Evolutionary conservation across 2,888 invertebrate genomes (phyloP).

Genomic region (Ectemnius lituratus): DNA sequence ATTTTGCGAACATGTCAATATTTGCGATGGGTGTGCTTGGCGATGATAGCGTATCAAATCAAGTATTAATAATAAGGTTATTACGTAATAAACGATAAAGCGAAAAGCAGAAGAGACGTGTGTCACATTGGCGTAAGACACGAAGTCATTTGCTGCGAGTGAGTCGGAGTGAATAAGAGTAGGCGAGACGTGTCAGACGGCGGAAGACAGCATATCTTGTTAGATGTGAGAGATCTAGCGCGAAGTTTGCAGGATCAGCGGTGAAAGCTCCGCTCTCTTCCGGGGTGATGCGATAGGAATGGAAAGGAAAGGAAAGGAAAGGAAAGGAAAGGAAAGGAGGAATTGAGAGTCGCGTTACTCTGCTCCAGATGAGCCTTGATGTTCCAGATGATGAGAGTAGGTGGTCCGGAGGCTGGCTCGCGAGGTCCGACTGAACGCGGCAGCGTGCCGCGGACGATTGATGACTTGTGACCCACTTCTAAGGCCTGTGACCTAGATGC

Average conservation of each 20-base stretch:
- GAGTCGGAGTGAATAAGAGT: background rate
- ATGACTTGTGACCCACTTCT: slow-evolving; percentile 75
- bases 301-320: slow-evolving; percentile 26
- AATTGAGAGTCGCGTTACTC: slow-evolving; percentile 42
- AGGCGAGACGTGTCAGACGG: background rate
- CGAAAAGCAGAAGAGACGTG: too few species aligned
- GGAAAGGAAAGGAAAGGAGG: slow-evolving; percentile 24
- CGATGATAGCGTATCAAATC: too few species aligned
- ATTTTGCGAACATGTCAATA: too few species aligned
- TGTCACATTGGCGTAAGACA: too few species aligned
- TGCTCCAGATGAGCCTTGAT: slow-evolving; percentile 48
- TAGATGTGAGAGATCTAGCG: too few species aligned
- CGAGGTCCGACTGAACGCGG: slow-evolving; percentile 46
- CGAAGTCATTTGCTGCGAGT: too few species aligned
- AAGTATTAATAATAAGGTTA: too few species aligned
- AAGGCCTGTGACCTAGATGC: slow-evolving; percentile 71
- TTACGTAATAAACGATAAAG: too few species aligned
- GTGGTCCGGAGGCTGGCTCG: slow-evolving; percentile 39
- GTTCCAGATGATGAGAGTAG: slow-evolving; percentile 50
- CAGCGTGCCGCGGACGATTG: slow-evolving; percentile 68
- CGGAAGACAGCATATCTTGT: background rate
- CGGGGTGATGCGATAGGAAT: slow-evolving; percentile 6
- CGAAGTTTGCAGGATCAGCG: too few species aligned
- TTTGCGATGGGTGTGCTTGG: too few species aligned
- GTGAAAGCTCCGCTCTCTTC: too few species aligned